Evolutionary conservation across 2,888 invertebrate species (phyloP), one percentile per base, ranked within the genome.

Genomic region (Stratiomys singularior): DNA sequence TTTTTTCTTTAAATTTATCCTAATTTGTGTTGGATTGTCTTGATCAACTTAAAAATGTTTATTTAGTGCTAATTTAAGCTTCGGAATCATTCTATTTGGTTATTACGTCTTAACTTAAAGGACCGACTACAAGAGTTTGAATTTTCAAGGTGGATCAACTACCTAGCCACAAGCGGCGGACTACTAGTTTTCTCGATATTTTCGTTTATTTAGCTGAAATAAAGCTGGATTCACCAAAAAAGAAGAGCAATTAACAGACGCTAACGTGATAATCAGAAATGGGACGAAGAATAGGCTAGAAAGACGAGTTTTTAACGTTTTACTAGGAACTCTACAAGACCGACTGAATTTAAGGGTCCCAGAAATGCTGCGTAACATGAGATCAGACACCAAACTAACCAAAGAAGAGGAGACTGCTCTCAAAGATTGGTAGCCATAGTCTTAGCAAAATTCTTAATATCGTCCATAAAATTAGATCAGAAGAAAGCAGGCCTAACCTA

Each of bases 51-150:
- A 9, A 13, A 13, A 52, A 13, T 52, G 18, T 52, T 52, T 52
- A 52, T 52, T 13, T 52, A 52, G 52, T 52, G 52, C 4, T 52
- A 52, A 52, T 52, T 52, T 52, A 52, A 52, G 15, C 52, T 52
- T 4, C 15, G 15, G 15, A 52, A 52, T 52, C 52, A n/a, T 52
- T 52, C 15, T 18, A 9, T 9, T 52, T 52, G 52, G 3, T 52
- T 52, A 52, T 52, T 18, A 52, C 4, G 4, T 52, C n/a, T 9
- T 9, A 13, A 13, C 3, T 5, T 5, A 52, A 5, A 9, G 15
- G 7, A 9, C 4, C 7, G 52, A 3, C 15, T 13, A n/a, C n/a
- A n/a, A n/a, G n/a, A n/a, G n/a, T n/a, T n/a, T 18, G 15, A 52
- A 52, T 52, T 52, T 52, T 52, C 15, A 18, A 52, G 52, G 52